These are phyloP conservation scores for Opisthocomus hoazin DNA, from an alignment of 2,113 vertebrate species.

Conservation along the genomic window DNA sequence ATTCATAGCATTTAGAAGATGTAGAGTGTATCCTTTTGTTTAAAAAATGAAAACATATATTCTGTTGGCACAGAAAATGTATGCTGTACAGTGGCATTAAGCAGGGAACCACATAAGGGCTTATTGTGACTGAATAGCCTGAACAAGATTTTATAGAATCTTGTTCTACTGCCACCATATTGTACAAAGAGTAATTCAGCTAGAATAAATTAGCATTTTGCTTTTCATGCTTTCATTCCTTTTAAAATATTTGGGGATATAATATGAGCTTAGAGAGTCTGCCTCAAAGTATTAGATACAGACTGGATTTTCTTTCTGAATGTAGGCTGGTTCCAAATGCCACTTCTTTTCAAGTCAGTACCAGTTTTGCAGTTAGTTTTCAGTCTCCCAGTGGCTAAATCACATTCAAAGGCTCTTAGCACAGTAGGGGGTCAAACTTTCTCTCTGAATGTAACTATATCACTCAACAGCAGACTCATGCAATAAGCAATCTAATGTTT, in stretches of 20 bases:
- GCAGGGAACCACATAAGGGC: background rate
- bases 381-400: constrained; percentile 57
- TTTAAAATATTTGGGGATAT: constrained; percentile 56
- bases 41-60: background rate
- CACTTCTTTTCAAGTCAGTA: constrained; percentile 61
- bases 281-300: constrained; percentile 41
- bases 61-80: background rate
- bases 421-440: constrained; percentile 55
- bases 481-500: constrained; percentile 53
- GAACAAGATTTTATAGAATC: background rate
- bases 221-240: constrained; percentile 45
- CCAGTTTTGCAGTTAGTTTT: constrained; percentile 56
- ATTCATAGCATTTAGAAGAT: background rate
- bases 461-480: constrained; percentile 67
- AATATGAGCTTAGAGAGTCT: constrained; percentile 19
- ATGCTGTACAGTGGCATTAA: background rate
- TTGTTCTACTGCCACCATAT: constrained; percentile 4
- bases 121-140: background rate
- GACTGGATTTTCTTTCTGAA: constrained; percentile 51
- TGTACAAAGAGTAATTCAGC: constrained; percentile 27
- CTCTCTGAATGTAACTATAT: constrained; percentile 61
- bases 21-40: background rate
- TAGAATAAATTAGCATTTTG: constrained; percentile 56
- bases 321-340: constrained; percentile 49
- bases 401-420: constrained; percentile 65